Evolutionary conservation across 2,888 invertebrate genomes (phyloP).

Genomic region (Ectobius pallidus): DNA sequence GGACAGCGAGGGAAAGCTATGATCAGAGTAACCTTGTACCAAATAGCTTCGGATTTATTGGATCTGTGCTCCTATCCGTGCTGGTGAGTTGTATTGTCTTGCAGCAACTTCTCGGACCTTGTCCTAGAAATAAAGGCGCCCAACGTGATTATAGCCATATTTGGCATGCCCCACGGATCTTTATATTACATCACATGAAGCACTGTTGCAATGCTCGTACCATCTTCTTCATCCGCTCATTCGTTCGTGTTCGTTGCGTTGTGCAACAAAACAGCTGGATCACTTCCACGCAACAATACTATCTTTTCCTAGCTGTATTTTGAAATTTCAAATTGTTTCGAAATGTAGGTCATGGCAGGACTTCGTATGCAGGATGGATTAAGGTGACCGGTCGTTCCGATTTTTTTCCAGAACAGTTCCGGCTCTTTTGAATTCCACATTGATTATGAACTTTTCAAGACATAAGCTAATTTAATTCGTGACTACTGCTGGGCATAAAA

Average conservation of each 20-base stretch:
- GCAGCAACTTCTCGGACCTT: constrained; percentile 4
- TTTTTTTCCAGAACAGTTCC: no score
- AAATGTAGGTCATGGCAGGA: no score
- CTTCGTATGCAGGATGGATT: no score
- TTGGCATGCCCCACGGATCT: constrained; percentile 3
- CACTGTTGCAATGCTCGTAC: not conserved
- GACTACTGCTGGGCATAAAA: no score
- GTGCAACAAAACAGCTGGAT: not conserved
- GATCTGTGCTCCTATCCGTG: no score
- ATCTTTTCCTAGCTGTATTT: no score
- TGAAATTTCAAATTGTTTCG: no score
- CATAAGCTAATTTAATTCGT: no score
- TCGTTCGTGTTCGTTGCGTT: not conserved
- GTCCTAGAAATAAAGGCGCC: constrained; percentile 18
- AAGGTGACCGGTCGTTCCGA: no score
- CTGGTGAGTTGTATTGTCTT: not conserved
- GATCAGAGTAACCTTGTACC: constrained; percentile 5
- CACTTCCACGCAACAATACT: no score
- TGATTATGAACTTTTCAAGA: no score
- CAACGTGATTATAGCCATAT: constrained; percentile 1
- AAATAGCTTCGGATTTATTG: constrained; percentile 19
- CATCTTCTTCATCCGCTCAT: not conserved
- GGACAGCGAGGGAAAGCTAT: constrained; percentile 5
- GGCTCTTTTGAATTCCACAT: no score
- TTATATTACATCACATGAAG: not conserved